Percentiles rank a stretch among this genome's conserved stretches.
These are phyloP conservation scores for Octodon degus DNA, from an alignment of 2,113 vertebrate genomes.

Conservation along the genomic window DNA sequence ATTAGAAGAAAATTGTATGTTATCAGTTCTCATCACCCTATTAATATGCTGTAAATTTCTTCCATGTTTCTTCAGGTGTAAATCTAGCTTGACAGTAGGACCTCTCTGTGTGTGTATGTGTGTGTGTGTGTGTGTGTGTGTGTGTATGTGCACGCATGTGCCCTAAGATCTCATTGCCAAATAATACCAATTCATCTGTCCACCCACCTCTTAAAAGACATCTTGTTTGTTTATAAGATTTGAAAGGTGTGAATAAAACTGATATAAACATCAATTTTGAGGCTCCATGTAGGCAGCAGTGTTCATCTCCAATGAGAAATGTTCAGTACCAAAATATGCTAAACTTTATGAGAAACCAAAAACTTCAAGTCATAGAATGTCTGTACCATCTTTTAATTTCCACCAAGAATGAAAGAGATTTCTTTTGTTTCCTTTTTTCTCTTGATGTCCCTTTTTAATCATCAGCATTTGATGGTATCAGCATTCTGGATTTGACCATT, in stretches of 20 bases:
- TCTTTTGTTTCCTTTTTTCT: no score
- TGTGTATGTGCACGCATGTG: no score
- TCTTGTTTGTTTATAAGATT: background rate
- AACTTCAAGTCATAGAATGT: background rate
- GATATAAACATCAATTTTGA: background rate
- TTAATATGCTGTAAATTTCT: background rate
- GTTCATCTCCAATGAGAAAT: background rate
- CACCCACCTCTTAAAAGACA: background rate
- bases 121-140: background rate
- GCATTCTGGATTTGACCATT: background rate
- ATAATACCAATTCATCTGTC: background rate
- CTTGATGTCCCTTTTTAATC: background rate
- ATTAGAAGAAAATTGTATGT: no score
- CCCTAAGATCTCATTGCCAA: background rate
- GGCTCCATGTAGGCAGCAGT: background rate
- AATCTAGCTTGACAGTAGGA: background rate
- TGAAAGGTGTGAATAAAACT: background rate
- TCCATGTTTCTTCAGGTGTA: background rate
- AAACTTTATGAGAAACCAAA: background rate
- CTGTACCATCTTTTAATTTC: background rate
- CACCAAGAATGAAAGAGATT: background rate
- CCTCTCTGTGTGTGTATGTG: background rate
- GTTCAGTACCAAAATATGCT: background rate
- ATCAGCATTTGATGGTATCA: background rate
- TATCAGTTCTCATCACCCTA: background rate